Conservation (phyloP, 2,888 invertebrate species). For the Leptarthrus brevirostris region DNA sequence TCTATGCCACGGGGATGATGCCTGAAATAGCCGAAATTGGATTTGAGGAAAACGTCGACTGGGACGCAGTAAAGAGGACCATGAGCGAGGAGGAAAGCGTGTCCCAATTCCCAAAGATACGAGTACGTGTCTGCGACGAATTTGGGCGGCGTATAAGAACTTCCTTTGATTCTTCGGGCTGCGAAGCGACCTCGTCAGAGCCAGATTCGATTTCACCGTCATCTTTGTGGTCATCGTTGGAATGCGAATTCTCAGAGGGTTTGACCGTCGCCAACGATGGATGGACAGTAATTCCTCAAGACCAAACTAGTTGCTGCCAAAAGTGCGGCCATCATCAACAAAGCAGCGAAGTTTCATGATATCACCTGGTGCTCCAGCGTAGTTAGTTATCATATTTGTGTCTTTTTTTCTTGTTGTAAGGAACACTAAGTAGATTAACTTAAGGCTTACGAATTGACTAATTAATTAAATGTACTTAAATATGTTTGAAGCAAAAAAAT, state of each 20-base stretch:
- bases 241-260: constrained; percentile 30
- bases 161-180: constrained; percentile 55
- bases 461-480: not conserved
- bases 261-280: constrained; percentile 25
- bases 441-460: no score
- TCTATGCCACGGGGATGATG: constrained; percentile 11
- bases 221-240: constrained; percentile 36
- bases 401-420: no score
- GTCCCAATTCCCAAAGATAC: constrained; percentile 42
- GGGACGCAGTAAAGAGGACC: constrained; percentile 57
- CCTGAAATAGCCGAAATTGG: constrained; percentile 56
- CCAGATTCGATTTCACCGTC: constrained; percentile 8
- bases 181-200: constrained; percentile 17
- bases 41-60: constrained; percentile 55
- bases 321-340: constrained; percentile 51
- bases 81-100: constrained; percentile 51
- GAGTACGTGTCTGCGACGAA: constrained; percentile 56
- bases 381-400: no score
- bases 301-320: constrained; percentile 37
- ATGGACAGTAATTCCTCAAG: constrained; percentile 26
- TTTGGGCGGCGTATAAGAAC: constrained; percentile 55
- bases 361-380: constrained; percentile 14
- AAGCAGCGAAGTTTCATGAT: constrained; percentile 18
- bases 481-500: not conserved
- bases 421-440: no score